Evolutionary conservation across 2,113 vertebrate genomes (phyloP).

Genomic region (Oenanthe oenanthe): DNA sequence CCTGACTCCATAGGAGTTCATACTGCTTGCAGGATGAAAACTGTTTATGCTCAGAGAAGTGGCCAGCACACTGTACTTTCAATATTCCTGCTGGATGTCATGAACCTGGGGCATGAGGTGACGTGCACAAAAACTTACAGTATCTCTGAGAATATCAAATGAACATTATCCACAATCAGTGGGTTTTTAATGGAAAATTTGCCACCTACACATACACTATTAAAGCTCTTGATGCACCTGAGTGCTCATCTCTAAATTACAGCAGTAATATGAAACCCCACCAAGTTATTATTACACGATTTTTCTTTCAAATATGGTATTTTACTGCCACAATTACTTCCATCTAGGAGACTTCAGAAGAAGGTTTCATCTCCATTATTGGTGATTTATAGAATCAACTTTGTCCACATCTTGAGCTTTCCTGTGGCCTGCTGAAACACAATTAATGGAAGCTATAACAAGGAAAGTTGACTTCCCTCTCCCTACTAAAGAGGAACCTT

Average conservation of each 20-base stretch:
- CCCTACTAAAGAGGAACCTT: neutral
- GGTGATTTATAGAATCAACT: neutral
- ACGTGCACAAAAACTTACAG: neutral
- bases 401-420: neutral
- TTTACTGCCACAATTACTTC: conserved; percentile 26
- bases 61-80: neutral
- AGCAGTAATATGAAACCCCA: conserved; percentile 6
- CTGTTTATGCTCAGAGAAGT: neutral
- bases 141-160: neutral
- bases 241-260: conserved; percentile 25
- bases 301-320: conserved; percentile 22
- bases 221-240: neutral
- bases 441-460: conserved; percentile 47
- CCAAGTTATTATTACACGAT: neutral
- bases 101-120: neutral
- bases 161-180: neutral
- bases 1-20: neutral
- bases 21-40: neutral
- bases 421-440: conserved; percentile 9
- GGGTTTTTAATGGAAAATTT: conserved; percentile 25
- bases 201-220: conserved; percentile 27
- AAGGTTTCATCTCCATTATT: conserved; percentile 13
- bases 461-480: conserved; percentile 7
- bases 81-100: neutral
- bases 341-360: neutral